Conservation (phyloP, 2,888 invertebrate species). For the Acronicta leporina region DNA sequence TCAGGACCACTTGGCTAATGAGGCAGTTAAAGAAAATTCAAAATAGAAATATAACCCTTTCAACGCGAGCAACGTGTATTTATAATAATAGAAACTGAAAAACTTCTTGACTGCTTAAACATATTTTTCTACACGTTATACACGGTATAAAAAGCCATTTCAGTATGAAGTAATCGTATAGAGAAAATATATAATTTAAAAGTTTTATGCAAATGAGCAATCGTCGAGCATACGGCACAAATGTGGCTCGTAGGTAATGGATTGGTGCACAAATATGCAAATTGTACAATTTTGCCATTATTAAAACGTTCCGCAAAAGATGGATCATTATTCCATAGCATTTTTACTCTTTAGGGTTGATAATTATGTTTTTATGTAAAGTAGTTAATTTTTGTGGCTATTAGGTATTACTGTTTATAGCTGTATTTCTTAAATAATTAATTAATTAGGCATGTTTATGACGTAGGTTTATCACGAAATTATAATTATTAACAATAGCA, state of each 20-base stretch:
- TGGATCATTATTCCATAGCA: constrained; percentile 67
- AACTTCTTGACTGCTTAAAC: not conserved
- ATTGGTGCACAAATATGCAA: constrained; percentile 78
- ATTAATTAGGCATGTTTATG: too few species aligned
- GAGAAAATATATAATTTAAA: constrained; percentile 23
- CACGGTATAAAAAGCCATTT: not conserved
- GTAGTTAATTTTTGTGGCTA: too few species aligned
- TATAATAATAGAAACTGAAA: not conserved
- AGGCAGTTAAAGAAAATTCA: too few species aligned
- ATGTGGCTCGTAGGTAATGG: constrained; percentile 69
- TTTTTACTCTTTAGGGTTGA: constrained; percentile 65
- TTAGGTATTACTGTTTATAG: too few species aligned
- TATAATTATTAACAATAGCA: too few species aligned
- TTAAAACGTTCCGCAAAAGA: constrained; percentile 77
- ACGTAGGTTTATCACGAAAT: too few species aligned
- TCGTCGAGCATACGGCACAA: constrained; percentile 47
- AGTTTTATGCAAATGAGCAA: constrained; percentile 40
- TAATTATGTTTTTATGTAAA: not conserved
- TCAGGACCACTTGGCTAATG: too few species aligned
- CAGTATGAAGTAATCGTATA: constrained; percentile 9
- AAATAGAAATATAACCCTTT: too few species aligned
- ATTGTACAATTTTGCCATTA: constrained; percentile 76
- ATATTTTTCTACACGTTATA: not conserved
- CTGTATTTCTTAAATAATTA: too few species aligned
- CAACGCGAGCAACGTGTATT: too few species aligned